Evolutionary conservation across 2,888 invertebrate species (phyloP).

Genomic region (Drosophila borealis): DNA sequence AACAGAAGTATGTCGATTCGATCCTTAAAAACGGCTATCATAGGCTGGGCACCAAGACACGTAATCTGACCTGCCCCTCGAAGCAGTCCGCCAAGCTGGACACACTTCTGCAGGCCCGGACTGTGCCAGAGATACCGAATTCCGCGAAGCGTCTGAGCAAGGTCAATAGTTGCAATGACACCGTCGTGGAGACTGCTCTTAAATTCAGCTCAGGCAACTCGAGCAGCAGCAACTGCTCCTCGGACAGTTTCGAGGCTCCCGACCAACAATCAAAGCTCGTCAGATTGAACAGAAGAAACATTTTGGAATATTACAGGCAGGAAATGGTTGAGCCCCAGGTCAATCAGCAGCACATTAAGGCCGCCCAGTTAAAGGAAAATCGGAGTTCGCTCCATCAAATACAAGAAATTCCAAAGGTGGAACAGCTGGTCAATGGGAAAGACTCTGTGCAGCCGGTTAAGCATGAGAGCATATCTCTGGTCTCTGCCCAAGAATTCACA

Average conservation of each 20-base stretch:
- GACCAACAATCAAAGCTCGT: background rate
- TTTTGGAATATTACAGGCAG: background rate
- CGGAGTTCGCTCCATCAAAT: background rate
- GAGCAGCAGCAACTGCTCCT: constrained; percentile 3
- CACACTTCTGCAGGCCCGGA: background rate
- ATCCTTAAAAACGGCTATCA: background rate
- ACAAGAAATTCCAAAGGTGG: background rate
- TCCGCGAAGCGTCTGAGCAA: constrained; percentile 35
- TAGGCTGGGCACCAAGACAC: background rate
- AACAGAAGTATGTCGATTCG: background rate
- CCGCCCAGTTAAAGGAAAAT: background rate
- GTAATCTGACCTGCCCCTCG: constrained; percentile 3
- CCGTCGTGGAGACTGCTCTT: constrained; percentile 18
- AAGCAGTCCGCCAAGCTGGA: constrained; percentile 5
- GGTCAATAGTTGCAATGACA: constrained; percentile 3
- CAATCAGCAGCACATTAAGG: background rate
- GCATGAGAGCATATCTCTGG: background rate
- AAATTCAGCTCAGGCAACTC: background rate
- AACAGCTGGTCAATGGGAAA: too few species aligned
- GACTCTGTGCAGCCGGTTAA: too few species aligned
- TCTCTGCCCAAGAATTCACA: background rate
- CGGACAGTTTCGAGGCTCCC: constrained; percentile 3
- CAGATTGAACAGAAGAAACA: background rate
- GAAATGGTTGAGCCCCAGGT: background rate
- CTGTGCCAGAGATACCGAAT: constrained; percentile 10